Percentiles rank a stretch among this genome's conserved stretches.
These are phyloP conservation scores for Apostichopus leukothele DNA, from an alignment of 53 echinoderm and acorn worm genomes.

Conservation along the genomic window DNA sequence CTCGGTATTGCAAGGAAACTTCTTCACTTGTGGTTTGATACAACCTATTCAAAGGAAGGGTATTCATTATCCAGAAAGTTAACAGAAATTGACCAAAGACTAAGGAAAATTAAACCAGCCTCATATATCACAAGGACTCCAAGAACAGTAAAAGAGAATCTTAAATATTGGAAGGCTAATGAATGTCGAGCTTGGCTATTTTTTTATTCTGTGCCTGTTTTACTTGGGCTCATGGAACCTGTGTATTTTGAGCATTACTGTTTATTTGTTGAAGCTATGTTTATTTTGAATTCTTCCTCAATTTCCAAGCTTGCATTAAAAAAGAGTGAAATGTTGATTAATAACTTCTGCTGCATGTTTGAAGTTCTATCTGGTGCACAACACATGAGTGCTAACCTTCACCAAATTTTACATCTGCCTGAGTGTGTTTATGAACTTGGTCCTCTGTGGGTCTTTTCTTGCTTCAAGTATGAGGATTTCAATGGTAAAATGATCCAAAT, in stretches of 20 bases:
- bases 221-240: constrained; percentile 35
- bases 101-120: constrained; percentile 53
- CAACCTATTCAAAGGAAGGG: constrained; percentile 32
- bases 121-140: constrained; percentile 59
- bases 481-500: constrained; percentile 45
- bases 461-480: constrained; percentile 54
- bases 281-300: too few species aligned
- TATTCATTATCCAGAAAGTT: constrained; percentile 43
- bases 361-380: constrained; percentile 37
- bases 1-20: constrained; percentile 53
- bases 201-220: constrained; percentile 41
- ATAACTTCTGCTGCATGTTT: too few species aligned
- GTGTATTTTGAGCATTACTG: constrained; percentile 54
- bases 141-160: constrained; percentile 59
- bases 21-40: constrained; percentile 56
- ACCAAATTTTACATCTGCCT: constrained; percentile 39
- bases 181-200: constrained; percentile 46
- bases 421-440: constrained; percentile 52
- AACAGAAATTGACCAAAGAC: constrained; percentile 43
- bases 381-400: constrained; percentile 39
- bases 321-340: background rate
- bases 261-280: constrained; percentile 32
- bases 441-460: constrained; percentile 50
- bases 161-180: constrained; percentile 43
- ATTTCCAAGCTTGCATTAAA: too few species aligned